A percentile compares a stretch with the other conserved stretches of the same genome.
phyloP scores from a whole-genome alignment of 2,797 vertebrate species.

The Pelochelys cantorii region DNA sequence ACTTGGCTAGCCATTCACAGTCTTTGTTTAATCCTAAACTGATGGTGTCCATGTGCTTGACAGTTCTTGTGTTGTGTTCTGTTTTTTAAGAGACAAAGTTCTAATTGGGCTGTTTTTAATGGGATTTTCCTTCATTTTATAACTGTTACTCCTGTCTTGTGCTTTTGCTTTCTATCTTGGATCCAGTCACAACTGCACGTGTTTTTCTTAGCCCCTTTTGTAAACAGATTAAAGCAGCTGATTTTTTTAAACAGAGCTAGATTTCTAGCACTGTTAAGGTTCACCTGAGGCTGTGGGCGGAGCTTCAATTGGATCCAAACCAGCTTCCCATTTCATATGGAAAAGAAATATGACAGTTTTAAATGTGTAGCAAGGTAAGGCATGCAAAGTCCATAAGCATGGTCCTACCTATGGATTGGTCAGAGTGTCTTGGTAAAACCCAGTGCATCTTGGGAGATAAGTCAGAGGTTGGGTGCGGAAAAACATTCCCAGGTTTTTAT shows the following conservation, averaged over 20 bases:
- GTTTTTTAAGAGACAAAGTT: neutral
- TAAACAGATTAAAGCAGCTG: constrained; percentile 28
- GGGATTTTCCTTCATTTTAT: constrained; percentile 47
- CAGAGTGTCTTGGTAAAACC: neutral
- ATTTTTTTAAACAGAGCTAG: neutral
- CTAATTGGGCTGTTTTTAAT: neutral
- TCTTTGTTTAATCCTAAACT: too few relatives aligned
- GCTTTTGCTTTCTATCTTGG: constrained; percentile 41
- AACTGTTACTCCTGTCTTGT: constrained; percentile 50
- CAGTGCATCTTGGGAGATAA: neutral
- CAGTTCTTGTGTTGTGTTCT: neutral
- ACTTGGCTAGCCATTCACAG: too few relatives aligned
- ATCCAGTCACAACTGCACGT: constrained; percentile 55
- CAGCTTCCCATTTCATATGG: constrained; percentile 23
- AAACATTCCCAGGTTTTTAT: neutral
- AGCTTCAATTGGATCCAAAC: constrained; percentile 24
- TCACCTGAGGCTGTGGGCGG: constrained; percentile 48
- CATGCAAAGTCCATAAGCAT: neutral
- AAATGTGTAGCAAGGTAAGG: neutral
- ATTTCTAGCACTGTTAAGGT: constrained; percentile 23
- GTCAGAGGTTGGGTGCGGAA: neutral
- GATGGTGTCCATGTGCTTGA: neutral
- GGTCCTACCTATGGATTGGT: neutral
- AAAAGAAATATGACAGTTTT: neutral
- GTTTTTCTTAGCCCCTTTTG: constrained; percentile 51